Conservation (phyloP, 2,888 invertebrate species). For the Melanotus villosus region DNA sequence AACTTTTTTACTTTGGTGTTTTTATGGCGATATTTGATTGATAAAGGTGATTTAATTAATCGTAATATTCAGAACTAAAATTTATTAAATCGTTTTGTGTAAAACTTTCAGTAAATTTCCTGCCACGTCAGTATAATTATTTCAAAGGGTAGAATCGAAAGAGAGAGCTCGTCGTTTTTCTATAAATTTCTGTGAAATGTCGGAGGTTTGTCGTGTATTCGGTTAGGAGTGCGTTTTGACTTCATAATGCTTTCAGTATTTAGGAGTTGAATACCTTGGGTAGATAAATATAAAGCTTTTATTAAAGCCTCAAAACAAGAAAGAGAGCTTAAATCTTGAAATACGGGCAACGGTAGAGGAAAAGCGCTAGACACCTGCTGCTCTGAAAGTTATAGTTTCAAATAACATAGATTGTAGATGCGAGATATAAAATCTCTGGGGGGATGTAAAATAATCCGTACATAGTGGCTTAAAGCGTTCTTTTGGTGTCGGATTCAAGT, state of each 20-base stretch:
- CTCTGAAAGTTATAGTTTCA: conserved; percentile 29
- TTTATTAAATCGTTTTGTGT: too few relatives aligned
- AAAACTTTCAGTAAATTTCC: too few relatives aligned
- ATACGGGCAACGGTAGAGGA: conserved; percentile 11
- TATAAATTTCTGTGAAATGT: too few relatives aligned
- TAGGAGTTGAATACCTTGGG: neutral
- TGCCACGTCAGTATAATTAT: too few relatives aligned
- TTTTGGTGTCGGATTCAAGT: conserved; percentile 20
- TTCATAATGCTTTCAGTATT: conserved; percentile 6
- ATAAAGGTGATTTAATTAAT: too few relatives aligned
- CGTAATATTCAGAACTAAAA: too few relatives aligned
- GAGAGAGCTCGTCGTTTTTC: too few relatives aligned
- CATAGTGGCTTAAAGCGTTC: conserved; percentile 25
- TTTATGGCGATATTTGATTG: too few relatives aligned
- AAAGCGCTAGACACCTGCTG: conserved; percentile 23
- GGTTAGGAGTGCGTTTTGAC: neutral
- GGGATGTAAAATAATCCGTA: conserved; percentile 30
- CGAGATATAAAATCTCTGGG: conserved; percentile 23
- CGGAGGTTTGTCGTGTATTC: too few relatives aligned
- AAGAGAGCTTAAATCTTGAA: conserved; percentile 2
- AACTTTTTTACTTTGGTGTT: too few relatives aligned
- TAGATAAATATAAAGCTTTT: conserved; percentile 13
- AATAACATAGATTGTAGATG: conserved; percentile 31
- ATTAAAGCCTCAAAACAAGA: conserved; percentile 13
- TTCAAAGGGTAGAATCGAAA: too few relatives aligned